phyloP scores from a whole-genome alignment of 2,797 vertebrate genomes.

The Pangasius sanitwongsei region DNA sequence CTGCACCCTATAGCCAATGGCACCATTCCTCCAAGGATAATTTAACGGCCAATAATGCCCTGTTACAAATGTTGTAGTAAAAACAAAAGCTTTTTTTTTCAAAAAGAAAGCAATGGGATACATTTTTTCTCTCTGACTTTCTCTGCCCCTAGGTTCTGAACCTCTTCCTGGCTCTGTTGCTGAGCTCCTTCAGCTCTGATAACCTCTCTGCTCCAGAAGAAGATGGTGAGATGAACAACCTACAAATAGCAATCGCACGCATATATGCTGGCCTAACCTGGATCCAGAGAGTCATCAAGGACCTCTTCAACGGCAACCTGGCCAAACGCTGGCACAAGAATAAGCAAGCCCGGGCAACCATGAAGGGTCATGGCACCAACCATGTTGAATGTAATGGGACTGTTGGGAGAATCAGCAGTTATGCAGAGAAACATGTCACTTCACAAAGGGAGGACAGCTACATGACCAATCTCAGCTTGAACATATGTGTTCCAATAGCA shows the following conservation, averaged over 20 bases:
- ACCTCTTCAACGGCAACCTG: conserved; percentile 75
- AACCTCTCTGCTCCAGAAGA: conserved; percentile 94
- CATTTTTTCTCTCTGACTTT: conserved; percentile 1
- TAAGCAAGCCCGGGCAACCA: conserved; percentile 66
- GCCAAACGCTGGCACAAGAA: conserved; percentile 68
- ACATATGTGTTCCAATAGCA: conserved; percentile 91
- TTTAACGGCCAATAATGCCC: neutral
- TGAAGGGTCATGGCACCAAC: conserved; percentile 71
- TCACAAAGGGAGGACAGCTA: conserved; percentile 81
- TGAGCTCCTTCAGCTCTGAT: conserved; percentile 97
- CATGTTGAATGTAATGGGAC: conserved; percentile 79
- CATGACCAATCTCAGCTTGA: conserved; percentile 82
- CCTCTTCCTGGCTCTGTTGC: conserved; percentile 94
- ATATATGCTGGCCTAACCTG: conserved; percentile 83
- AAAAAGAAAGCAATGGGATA: neutral
- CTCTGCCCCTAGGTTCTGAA: conserved; percentile 87
- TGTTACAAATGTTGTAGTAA: neutral
- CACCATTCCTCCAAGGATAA: neutral
- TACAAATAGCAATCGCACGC: conserved; percentile 93
- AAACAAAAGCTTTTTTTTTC: neutral
- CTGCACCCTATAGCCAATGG: neutral
- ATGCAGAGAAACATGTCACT: conserved; percentile 70
- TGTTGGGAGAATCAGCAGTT: conserved; percentile 69
- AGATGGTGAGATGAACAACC: conserved; percentile 95
- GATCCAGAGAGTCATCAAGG: conserved; percentile 60